Evolutionary conservation across 2,113 vertebrate species (phyloP), one percentile per base, ranked within the genome.

Genomic region (Lophura nycthemera): DNA sequence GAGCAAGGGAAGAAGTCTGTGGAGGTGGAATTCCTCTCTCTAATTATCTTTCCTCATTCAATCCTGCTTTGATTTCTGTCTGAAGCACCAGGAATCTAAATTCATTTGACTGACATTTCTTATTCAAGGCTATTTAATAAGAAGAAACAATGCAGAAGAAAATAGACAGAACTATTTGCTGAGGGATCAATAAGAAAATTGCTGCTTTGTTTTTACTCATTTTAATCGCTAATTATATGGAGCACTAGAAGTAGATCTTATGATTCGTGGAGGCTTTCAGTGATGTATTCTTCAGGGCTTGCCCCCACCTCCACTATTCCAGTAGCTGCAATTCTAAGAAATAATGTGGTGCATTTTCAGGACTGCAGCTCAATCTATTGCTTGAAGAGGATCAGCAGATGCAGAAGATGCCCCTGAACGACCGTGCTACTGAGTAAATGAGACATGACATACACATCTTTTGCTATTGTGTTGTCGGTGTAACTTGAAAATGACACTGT

Each of bases 1-100:
- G 79, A 93, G 45, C 86, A 80, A 91, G 74, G 66, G 22, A 91
- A 94, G 89, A 77, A 92, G 72, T 71, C 83, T 94, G 73, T 95
- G 74, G 67, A 81, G 78, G 82, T 92, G 77, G 90, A 96, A 96
- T 92, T 77, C 78, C 92, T 93, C 95, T 78, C 90, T 88, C 83
- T 92, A 96, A 96, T 97, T 96, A 96, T 86, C 79, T 66, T 91
- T 70, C 73, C 56, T 79, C 80, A 61, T 96, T 96, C 86, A 94
- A 72, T 87, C 88, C 61, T 59, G 86, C 78, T 96, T 95, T 95
- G 88, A 70, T 96, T 96, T 96, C 81, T 94, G 73, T 81, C 90
- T 96, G 56, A 95, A 96, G 83, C 87, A 92, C 79, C 47, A 85
- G 47, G 83, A 94, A 76, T 79, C 87, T 91, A 92, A 78, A 63